phyloP scores from a whole-genome alignment of 2,888 invertebrate species.

The Onchidella celtica region DNA sequence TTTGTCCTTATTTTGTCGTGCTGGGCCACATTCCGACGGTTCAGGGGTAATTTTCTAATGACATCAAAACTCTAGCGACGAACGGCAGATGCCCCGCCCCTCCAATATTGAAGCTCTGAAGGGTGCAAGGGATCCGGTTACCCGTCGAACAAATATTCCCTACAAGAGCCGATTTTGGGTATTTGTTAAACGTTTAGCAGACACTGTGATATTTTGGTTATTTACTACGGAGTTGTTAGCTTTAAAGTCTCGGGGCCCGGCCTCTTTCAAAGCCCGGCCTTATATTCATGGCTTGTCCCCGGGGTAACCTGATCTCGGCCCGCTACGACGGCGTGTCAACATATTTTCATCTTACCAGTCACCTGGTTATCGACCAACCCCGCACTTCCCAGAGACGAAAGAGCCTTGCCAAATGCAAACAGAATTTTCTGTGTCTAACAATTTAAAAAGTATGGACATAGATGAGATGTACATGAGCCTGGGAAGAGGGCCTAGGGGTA shows the following conservation, averaged over 20 bases:
- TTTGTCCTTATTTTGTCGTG: background rate
- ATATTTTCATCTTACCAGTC: no score
- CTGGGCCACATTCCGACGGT: background rate
- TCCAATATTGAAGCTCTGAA: background rate
- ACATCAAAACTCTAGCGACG: background rate
- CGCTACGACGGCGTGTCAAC: no score
- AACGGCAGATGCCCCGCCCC: background rate
- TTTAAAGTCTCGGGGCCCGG: background rate
- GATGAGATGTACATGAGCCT: no score
- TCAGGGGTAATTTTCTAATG: background rate
- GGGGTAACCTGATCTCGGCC: background rate
- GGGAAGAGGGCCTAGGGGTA: no score
- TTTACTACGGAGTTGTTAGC: background rate
- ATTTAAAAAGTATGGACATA: no score
- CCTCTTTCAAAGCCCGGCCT: no score
- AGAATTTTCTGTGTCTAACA: no score
- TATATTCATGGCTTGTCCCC: background rate
- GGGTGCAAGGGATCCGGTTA: background rate
- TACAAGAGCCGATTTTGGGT: background rate
- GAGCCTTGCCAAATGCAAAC: no score
- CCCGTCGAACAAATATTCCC: background rate
- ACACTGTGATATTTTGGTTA: background rate
- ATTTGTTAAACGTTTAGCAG: slow-evolving; percentile 21
- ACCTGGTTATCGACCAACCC: no score
- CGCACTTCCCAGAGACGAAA: no score